A percentile compares a stretch with the other conserved stretches of the same genome.
Conservation (phyloP, 2,113 vertebrate species). For the Siniperca chuatsi region DNA sequence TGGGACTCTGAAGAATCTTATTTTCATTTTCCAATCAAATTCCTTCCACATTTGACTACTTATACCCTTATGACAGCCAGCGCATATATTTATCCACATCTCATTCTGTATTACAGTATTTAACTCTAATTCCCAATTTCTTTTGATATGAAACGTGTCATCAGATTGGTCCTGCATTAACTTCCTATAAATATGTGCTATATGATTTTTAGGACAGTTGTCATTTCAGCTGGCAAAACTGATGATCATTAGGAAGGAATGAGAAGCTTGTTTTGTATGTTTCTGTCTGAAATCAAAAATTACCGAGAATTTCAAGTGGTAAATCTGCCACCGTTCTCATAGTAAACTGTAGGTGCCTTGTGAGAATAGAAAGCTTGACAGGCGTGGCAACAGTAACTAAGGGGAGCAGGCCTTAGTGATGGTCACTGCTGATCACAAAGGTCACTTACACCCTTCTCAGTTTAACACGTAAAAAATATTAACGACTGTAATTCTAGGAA, state of each 20-base stretch:
- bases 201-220: not conserved
- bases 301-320: no score
- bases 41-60: no score
- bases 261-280: not conserved
- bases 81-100: no score
- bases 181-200: no score
- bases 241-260: not conserved
- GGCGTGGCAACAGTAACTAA: not conserved
- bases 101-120: no score
- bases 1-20: no score
- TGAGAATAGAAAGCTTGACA: not conserved
- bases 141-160: no score
- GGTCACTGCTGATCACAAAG: not conserved
- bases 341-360: not conserved
- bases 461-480: not conserved
- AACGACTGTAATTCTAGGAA: not conserved
- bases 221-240: not conserved
- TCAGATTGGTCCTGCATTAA: no score
- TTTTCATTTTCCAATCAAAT: no score
- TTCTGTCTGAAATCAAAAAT: no score
- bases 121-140: no score
- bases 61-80: no score
- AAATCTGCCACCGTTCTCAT: not conserved
- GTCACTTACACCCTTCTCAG: not conserved
- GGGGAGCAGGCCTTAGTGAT: not conserved